A percentile compares a stretch with the other conserved stretches of the same genome.
phyloP scores from a whole-genome alignment of 2,888 invertebrate genomes.

The Pammene fasciana region DNA sequence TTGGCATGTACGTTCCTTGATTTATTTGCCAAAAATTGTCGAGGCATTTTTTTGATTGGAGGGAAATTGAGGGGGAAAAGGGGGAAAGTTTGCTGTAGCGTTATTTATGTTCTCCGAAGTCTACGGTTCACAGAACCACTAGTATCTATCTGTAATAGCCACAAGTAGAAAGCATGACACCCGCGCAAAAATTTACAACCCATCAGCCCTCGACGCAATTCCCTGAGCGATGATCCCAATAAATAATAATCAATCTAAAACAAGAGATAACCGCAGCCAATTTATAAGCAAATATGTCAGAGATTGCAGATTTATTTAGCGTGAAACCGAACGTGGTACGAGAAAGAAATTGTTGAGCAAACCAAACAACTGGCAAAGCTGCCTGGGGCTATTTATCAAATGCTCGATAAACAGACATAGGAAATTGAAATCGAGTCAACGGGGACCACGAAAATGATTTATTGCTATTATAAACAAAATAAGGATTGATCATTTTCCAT shows the following conservation, averaged over 20 bases:
- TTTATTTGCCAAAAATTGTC: too few relatives aligned
- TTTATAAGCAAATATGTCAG: conserved; percentile 72
- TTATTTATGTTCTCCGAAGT: too few relatives aligned
- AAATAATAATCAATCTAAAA: conserved; percentile 69
- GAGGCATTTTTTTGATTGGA: too few relatives aligned
- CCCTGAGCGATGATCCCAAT: conserved; percentile 60
- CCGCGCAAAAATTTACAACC: conserved; percentile 17
- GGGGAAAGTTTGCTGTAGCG: too few relatives aligned
- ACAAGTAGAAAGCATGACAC: not conserved
- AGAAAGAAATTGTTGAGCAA: conserved; percentile 65
- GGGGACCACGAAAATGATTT: conserved; percentile 77
- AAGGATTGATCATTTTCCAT: conserved; percentile 78
- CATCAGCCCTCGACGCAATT: conserved; percentile 38
- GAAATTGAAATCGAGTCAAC: conserved; percentile 81
- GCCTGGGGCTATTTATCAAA: conserved; percentile 79
- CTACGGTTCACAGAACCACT: too few relatives aligned
- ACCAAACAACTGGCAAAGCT: conserved; percentile 66
- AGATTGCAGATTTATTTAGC: conserved; percentile 77
- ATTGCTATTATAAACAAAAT: conserved; percentile 80
- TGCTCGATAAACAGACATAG: conserved; percentile 78
- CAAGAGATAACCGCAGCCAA: conserved; percentile 71
- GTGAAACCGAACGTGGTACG: conserved; percentile 68
- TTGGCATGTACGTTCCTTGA: too few relatives aligned
- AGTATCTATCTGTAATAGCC: not conserved
- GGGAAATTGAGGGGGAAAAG: too few relatives aligned